Evolutionary conservation across 2,888 invertebrate species (phyloP).

Genomic region (Sarcophaga rosellei): DNA sequence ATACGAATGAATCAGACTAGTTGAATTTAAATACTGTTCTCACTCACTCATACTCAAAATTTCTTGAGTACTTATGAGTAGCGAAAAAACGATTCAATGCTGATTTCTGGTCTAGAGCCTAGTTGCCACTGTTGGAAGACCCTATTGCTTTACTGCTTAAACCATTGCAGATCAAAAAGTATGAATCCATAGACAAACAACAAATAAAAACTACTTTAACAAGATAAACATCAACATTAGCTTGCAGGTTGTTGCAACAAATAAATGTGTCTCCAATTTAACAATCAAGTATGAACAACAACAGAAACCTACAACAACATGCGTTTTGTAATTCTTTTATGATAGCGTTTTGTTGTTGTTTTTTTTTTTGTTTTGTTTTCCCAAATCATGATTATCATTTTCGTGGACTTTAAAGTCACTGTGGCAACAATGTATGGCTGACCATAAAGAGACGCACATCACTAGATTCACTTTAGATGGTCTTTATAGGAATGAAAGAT

Average conservation of each 20-base stretch:
- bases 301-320: neutral
- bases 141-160: neutral
- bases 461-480: neutral
- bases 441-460: neutral
- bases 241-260: slow-evolving; percentile 45
- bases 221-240: slow-evolving; percentile 66
- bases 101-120: too few species aligned
- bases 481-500: neutral
- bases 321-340: neutral
- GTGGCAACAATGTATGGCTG: neutral
- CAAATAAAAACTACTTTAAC: slow-evolving; percentile 31
- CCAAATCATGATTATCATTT: neutral
- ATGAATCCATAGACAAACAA: neutral
- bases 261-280: slow-evolving; percentile 67
- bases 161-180: neutral
- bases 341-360: too few species aligned
- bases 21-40: too few species aligned
- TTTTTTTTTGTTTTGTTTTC: neutral
- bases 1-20: too few species aligned
- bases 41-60: too few species aligned
- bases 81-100: too few species aligned
- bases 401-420: neutral
- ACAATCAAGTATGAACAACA: slow-evolving; percentile 33
- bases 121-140: too few species aligned
- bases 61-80: too few species aligned